Conservation (phyloP, 2,113 vertebrate species). For the Sinocyclocheilus anophthalmus region DNA sequence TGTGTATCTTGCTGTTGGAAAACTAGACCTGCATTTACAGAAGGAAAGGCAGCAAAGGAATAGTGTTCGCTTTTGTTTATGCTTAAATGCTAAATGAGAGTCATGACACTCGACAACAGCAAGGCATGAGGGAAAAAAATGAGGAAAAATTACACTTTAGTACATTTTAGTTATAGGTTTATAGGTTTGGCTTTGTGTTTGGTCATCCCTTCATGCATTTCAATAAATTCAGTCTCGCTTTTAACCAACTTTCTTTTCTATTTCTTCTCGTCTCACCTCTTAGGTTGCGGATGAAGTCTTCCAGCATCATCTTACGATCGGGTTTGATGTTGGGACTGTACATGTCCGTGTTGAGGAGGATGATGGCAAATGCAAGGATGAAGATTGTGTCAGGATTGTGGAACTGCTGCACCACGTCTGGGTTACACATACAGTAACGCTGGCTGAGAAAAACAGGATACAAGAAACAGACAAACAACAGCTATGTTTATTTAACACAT, state of each 20-base stretch:
- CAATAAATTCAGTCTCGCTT: background rate
- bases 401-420: slow-evolving; percentile 97
- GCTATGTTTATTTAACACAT: background rate
- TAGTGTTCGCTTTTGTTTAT: background rate
- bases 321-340: slow-evolving; percentile 99
- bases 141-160: background rate
- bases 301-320: slow-evolving; percentile 97
- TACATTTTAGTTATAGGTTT: background rate
- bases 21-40: background rate
- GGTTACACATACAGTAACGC: slow-evolving; percentile 99
- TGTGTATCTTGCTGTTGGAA: background rate
- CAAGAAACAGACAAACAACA: background rate
- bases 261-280: slow-evolving; percentile 80
- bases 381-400: slow-evolving; percentile 99
- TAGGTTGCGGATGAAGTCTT: slow-evolving; percentile 97
- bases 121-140: background rate
- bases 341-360: slow-evolving; percentile 99
- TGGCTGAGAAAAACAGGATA: slow-evolving; percentile 77
- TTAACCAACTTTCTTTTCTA: background rate
- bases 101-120: background rate
- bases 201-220: background rate
- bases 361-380: slow-evolving; percentile 97
- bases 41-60: background rate
- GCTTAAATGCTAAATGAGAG: background rate
- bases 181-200: background rate